These are phyloP conservation scores for Muntiacus reevesi DNA, from an alignment of 2,113 vertebrate species.

Conservation along the genomic window DNA sequence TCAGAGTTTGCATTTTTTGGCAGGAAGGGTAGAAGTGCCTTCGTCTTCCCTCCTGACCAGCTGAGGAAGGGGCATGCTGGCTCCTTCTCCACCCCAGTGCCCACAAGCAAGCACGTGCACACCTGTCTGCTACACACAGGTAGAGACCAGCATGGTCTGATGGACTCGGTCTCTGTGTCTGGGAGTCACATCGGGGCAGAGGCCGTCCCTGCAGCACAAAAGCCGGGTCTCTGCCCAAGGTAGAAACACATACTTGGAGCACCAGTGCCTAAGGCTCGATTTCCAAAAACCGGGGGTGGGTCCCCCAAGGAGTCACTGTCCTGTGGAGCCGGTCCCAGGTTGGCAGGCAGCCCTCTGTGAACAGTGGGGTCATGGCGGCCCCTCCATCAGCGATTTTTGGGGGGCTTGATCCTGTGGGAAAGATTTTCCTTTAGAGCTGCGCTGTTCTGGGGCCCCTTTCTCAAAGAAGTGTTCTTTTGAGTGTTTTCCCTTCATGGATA, in stretches of 20 bases:
- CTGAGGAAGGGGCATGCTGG: neutral
- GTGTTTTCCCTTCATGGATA: neutral
- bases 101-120: neutral
- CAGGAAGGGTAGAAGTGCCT: neutral
- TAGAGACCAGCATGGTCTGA: neutral
- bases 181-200: neutral
- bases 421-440: neutral
- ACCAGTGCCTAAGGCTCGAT: neutral
- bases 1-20: neutral
- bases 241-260: neutral
- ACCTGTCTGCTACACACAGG: neutral
- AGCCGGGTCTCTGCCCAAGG: neutral
- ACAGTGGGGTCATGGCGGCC: fast-evolving
- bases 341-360: neutral
- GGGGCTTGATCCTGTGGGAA: too few relatives aligned
- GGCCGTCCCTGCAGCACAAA: neutral
- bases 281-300: neutral
- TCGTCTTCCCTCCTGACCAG: neutral
- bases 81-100: too few relatives aligned
- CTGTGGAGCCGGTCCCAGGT: neutral
- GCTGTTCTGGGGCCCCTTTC: neutral
- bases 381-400: neutral
- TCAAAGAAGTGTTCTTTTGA: neutral
- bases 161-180: neutral
- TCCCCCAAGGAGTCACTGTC: neutral